Evolutionary conservation across 2,797 vertebrate species (phyloP).

Genomic region (Crax fasciolata): DNA sequence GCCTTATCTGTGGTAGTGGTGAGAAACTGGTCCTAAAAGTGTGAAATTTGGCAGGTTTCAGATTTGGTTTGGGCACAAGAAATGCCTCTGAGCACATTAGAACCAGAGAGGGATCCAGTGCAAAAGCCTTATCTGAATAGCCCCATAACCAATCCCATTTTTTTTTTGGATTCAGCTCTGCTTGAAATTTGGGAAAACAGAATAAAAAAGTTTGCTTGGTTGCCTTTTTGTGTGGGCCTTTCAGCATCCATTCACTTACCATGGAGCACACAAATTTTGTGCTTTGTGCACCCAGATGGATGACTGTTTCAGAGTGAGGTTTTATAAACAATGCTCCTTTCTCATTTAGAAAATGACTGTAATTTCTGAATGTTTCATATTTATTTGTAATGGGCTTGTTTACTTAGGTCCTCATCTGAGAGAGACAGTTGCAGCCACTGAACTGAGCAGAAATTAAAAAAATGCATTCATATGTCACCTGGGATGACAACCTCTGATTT

Average conservation of each 20-base stretch:
- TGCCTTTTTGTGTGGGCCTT: accelerated
- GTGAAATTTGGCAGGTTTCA: background rate
- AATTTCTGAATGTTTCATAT: background rate
- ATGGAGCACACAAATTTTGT: background rate
- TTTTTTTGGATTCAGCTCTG: background rate
- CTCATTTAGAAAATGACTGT: background rate
- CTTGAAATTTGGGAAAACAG: background rate
- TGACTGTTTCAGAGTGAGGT: background rate
- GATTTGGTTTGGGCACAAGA: background rate
- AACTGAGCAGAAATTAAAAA: background rate
- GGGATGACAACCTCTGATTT: background rate
- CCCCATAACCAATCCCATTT: background rate
- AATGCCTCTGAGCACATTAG: background rate
- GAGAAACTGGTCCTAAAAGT: background rate
- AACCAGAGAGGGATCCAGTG: background rate
- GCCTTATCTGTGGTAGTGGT: background rate
- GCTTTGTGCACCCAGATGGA: background rate
- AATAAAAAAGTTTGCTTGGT: background rate
- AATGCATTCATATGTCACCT: background rate
- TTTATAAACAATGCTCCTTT: background rate
- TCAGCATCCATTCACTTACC: accelerated
- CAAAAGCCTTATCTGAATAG: background rate
- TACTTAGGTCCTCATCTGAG: background rate
- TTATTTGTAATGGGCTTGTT: background rate
- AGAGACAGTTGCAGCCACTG: background rate